Evolutionary conservation across 2,797 vertebrate genomes (phyloP).

Genomic region (Pseudotriccus pelzelni): DNA sequence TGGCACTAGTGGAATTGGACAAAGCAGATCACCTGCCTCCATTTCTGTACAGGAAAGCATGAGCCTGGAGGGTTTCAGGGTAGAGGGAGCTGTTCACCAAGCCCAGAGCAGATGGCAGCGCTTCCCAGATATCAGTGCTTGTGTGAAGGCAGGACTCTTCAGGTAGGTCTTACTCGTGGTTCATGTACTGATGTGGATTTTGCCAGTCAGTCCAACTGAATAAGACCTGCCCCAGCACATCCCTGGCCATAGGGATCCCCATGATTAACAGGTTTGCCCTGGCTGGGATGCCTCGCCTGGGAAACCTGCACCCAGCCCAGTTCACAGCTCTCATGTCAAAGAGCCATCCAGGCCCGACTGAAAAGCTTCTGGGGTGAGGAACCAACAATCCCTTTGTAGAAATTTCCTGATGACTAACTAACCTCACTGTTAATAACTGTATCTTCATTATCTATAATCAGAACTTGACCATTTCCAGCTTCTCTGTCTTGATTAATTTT

Average conservation of each 20-base stretch:
- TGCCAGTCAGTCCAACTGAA: background rate
- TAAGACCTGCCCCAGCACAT: background rate
- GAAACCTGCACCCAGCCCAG: background rate
- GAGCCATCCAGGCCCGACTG: background rate
- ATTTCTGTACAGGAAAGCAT: background rate
- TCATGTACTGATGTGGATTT: background rate
- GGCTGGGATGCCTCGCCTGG: background rate
- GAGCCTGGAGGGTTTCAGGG: background rate
- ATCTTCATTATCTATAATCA: background rate
- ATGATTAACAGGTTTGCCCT: background rate
- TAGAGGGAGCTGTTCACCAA: background rate
- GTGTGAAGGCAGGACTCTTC: background rate
- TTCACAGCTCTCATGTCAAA: background rate
- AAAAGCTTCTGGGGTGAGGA: background rate
- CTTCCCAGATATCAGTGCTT: rapidly evolving
- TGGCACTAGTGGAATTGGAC: background rate
- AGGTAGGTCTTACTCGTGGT: background rate
- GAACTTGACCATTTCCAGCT: background rate
- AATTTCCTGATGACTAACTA: background rate
- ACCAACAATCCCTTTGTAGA: background rate
- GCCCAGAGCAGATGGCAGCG: background rate
- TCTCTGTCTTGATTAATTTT: background rate
- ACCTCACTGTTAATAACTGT: background rate
- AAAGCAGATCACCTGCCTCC: background rate
- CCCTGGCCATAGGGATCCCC: background rate